Base-by-base conservation (phyloP, 2,113 vertebrate genomes). In the Ursus arctos region DNA sequence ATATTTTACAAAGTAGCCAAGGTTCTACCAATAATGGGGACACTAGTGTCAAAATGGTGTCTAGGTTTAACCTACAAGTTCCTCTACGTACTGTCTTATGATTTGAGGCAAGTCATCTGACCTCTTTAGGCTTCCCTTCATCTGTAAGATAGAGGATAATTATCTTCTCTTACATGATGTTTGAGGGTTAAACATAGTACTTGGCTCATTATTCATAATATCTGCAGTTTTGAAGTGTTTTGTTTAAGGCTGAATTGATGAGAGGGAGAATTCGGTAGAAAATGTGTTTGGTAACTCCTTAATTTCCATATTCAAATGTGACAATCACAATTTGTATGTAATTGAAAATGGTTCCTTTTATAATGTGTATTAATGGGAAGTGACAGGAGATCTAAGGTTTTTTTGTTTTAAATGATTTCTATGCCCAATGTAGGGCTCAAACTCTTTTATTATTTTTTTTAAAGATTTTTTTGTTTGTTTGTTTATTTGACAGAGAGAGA, bases 141-240 rank as follows among this genome's bases (percentile, higher is more conserved):
- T 40, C 43, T 76, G 3, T 79, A 89, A 84, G 83, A 51, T 11
- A 43, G 61, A 47, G 19, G 3, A 24, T 88, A 33, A 83, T 92
- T 61, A n/a, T 69, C n/a, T 86, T 40, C 13, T 18, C 22, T 65
- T 67, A 40, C 11, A 88, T 88, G 40, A 47, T 63, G 7, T 26
- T 63, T 76, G 74, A 90, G 6, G 53, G 71, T 85, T 93, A 90
- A 88, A 81, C 22, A 43, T 6, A 76, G 24, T 57, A 87, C 40
- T 94, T 91, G 36, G 76, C 28, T 94, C 36, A 81, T 93, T 81
- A 91, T 65, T 91, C 74, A 67, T 71, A 51, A 47, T 86, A 61
- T 49, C 72, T 74, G 63, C 18, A 71, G 36, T 57, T 91, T 86
- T 74, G 47, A 77, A 95, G 59, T 49, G 47, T 79, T 83, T 63